Evolutionary conservation across 1,140 invertebrate genomes (phyloP).

Genomic region (Drosophila punjabiensis): DNA sequence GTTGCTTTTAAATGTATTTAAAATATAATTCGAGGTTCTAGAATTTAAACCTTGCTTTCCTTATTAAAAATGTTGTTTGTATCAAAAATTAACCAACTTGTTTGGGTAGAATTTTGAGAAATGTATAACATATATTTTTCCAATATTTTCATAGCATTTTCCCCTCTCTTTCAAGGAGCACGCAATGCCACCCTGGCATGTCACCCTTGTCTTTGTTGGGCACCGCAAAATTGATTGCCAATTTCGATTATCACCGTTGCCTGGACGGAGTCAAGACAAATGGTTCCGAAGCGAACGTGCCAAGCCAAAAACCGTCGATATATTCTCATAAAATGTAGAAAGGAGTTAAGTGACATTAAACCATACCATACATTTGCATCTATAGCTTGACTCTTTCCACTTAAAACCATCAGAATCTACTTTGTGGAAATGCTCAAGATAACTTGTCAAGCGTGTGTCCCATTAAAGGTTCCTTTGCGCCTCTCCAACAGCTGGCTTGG

Average conservation of each 20-base stretch:
- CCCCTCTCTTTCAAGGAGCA: slow-evolving; percentile 16
- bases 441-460: slow-evolving; percentile 55
- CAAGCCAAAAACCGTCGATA: background rate
- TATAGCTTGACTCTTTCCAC: background rate
- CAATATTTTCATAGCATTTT: background rate
- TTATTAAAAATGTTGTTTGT: background rate
- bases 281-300: slow-evolving; percentile 2
- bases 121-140: background rate
- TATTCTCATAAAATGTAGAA: background rate
- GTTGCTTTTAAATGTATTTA: too few relatives aligned
- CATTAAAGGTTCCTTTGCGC: slow-evolving; percentile 61
- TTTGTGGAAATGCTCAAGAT: slow-evolving; percentile 37
- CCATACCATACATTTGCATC: slow-evolving; percentile 16
- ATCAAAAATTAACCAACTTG: background rate
- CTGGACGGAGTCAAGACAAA: slow-evolving; percentile 24
- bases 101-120: background rate
- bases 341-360: slow-evolving; percentile 29
- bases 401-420: slow-evolving; percentile 15
- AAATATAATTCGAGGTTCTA: too few relatives aligned
- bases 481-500: slow-evolving; percentile 34
- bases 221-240: slow-evolving; percentile 41
- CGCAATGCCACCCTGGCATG: slow-evolving; percentile 15
- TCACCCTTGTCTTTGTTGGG: slow-evolving; percentile 32
- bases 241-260: slow-evolving; percentile 55
- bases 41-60: background rate